A percentile compares a stretch with the other conserved stretches of the same genome.
Conservation (phyloP, 2,888 invertebrate species). For the Crocallis elinguaria region DNA sequence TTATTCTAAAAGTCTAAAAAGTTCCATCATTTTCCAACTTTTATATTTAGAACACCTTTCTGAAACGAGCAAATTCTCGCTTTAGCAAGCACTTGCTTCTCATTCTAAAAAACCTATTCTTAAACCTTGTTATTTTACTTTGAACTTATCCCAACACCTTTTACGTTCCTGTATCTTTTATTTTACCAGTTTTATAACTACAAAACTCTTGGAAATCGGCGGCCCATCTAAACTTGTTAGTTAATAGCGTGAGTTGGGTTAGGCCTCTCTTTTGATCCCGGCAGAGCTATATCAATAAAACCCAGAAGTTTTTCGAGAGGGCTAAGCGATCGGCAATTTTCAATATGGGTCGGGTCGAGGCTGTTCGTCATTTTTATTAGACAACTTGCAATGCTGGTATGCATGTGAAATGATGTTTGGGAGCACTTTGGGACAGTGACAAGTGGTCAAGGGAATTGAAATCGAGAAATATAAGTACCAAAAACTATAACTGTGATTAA, state of each 20-base stretch:
- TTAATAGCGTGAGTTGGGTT: constrained; percentile 19
- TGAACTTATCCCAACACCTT: constrained; percentile 13
- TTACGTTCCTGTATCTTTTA: constrained; percentile 11
- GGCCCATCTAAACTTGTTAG: constrained; percentile 32
- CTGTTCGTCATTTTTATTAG: constrained; percentile 7
- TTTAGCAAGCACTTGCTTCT: not conserved
- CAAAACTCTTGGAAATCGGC: constrained; percentile 21
- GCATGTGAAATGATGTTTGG: not conserved
- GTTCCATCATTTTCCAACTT: not conserved
- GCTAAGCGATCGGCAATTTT: constrained; percentile 24
- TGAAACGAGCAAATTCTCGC: not conserved
- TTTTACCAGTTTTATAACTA: constrained; percentile 13
- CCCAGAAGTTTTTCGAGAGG: constrained; percentile 30
- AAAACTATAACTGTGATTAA: too few relatives aligned
- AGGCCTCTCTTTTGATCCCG: constrained; percentile 27
- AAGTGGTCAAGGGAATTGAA: not conserved
- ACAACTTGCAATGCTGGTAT: not conserved
- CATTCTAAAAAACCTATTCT: not conserved
- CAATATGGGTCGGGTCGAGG: constrained; percentile 13
- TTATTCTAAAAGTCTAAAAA: not conserved
- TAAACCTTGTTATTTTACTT: constrained; percentile 9
- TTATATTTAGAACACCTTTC: not conserved
- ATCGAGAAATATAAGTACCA: not conserved
- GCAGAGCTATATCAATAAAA: constrained; percentile 41
- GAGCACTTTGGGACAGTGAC: too few relatives aligned